These are phyloP conservation scores for Notothenia rossii DNA, from an alignment of 2,113 vertebrate genomes.

Conservation along the genomic window DNA sequence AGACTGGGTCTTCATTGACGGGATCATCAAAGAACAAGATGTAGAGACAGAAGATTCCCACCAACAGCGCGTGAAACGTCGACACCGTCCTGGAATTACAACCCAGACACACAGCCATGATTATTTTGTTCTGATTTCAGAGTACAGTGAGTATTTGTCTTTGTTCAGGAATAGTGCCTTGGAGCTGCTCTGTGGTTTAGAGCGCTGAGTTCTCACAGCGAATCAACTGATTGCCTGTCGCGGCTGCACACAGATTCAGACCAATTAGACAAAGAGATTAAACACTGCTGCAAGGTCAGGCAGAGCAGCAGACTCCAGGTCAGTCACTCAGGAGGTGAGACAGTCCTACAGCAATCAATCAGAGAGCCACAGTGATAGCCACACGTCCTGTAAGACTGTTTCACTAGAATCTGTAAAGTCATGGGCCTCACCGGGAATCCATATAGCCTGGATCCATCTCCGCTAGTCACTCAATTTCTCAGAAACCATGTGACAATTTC, in stretches of 20 bases:
- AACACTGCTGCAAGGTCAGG: slow-evolving; percentile 66
- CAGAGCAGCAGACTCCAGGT: slow-evolving; percentile 44
- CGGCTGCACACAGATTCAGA: slow-evolving; percentile 56
- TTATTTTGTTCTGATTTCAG: not conserved
- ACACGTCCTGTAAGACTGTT: slow-evolving; percentile 7
- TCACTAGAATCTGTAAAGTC: slow-evolving; percentile 27
- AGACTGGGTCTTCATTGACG: slow-evolving; percentile 90
- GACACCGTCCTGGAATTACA: slow-evolving; percentile 91
- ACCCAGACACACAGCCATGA: slow-evolving; percentile 5
- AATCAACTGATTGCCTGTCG: slow-evolving; percentile 63
- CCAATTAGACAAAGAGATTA: slow-evolving; percentile 71
- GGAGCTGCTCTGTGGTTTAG: slow-evolving; percentile 22
- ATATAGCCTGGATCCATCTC: not conserved
- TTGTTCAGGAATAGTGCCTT: slow-evolving; percentile 5
- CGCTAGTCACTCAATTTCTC: not conserved
- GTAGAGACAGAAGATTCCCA: slow-evolving; percentile 92
- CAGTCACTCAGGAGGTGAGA: slow-evolving; percentile 49
- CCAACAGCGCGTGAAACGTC: slow-evolving; percentile 93
- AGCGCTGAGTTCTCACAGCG: slow-evolving; percentile 17
- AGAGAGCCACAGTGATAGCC: slow-evolving; percentile 36
- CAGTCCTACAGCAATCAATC: slow-evolving; percentile 48
- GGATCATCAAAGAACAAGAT: slow-evolving; percentile 92
- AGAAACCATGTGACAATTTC: slow-evolving; percentile 43
- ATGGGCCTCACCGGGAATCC: slow-evolving; percentile 1
- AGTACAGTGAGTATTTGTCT: not conserved